Base-by-base conservation (phyloP, 1,140 invertebrate species). In the Danaus melanippus region DNA sequence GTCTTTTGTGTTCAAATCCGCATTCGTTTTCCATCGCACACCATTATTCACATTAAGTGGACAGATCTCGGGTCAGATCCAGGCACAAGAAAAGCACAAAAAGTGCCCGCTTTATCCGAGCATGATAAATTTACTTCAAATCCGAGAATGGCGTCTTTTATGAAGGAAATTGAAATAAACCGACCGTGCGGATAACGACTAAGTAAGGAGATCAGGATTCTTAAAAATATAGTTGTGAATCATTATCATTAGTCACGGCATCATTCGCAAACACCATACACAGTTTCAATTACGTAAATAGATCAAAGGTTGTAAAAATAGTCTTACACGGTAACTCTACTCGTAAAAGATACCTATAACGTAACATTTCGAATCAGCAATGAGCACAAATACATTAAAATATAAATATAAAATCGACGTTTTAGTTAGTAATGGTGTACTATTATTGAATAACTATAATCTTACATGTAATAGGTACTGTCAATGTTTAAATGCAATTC, bases 1-100 rank as follows among this genome's bases (percentile, higher is more conserved):
- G 79, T 86, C 84, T 84, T 86, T 86, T 86, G 82, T 86, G 81
- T 84, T 84, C 74, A 70, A 67, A 81, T 66, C 77, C 84, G 79
- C 77, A 84, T 84, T 84, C 81, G 84, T 86, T 86, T 86, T 79
- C 83, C 83, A 86, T 84, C 79, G 81, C 80, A 81, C 83, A 86
- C 83, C 83, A 86, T 86, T 86, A 86, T 86, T 86, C 83, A 86
- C 83, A 86, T 86, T 86, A 86, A 86, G 83, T 86, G 83, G 83
- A 86, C 81, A 86, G 83, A 86, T 86, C 83, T 82, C 79, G 83
- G 83, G 83, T 86, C 83, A 86, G 81, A 83, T 83, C 79, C 83
- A 86, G 81, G 81, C 83, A 81, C 68, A 83, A 84, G 83, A 84
- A 84, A 84, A 84, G 81, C 79, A 84, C 83, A 86, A 84, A 86